Evolutionary conservation across 92 coral and sea anemone species (phyloP), one percentile per base, ranked within the genome.

Genomic region (Epizoanthus illoricatus): DNA sequence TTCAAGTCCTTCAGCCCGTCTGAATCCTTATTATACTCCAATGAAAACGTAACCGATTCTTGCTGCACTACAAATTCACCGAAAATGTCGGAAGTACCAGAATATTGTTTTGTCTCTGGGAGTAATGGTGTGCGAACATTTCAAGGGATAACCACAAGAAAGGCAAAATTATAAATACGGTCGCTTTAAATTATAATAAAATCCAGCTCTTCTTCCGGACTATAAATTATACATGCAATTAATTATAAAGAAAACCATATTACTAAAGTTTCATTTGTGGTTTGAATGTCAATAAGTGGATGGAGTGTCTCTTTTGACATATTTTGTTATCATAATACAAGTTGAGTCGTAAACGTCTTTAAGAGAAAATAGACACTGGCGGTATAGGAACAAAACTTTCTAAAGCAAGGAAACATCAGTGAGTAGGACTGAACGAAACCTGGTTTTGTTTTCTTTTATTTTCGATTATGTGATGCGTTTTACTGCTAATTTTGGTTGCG

Each of bases 211-310:
- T 49, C 59, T 71, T 71, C 76, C 76, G 76, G 76, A n/a, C 28
- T 71, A 71, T 71, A 71, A 71, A 71, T 71, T 71, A 71, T 71
- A 57, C 76, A 71, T 71, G 60, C 60, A 47, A 42, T 47, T 71
- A 21, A 71, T 45, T 71, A 24, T 47, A 71, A 21, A 71, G 73
- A 42, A 71, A 71, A 71, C n/a, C 17, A 13, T 71, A 49, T 71
- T 71, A 60, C 13, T 49, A 41, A 18, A 71, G 76, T 71, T 71
- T 71, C 59, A 43, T 39, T 71, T 71, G 76, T 71, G 76, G 76
- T 19, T 20, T 43, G 70, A 11, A 17, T 28, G 20, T 47, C 76
- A 28, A 20, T 71, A 71, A 71, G 59, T 45, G 18, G 60, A 9
- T 20, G 18, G 60, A 9, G 76, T 43, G 57, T 23, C 76, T 45